Evolutionary conservation across 2,113 vertebrate species (phyloP), one percentile per base, ranked within the genome.

Genomic region (Suncus etruscus): DNA sequence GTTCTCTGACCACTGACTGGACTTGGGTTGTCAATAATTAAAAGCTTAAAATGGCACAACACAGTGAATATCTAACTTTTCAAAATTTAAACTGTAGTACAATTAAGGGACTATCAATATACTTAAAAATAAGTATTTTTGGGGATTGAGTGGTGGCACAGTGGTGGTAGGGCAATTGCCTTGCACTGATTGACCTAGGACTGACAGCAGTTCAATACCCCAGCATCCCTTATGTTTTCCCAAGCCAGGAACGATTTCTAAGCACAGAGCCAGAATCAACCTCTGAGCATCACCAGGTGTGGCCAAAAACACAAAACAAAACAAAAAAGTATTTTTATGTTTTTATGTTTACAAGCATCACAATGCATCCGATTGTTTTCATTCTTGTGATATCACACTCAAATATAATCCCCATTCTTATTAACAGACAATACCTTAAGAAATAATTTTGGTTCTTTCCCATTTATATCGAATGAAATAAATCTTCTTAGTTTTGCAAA

Each of bases 61-160:
- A 15, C 80, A 22, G 3, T 16, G 78, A 86, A 66, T 20, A 74
- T 65, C 3, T 32, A 31, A 50, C 69, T 76, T 80, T 75, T 80
- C 31, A 77, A 22, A 48, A 73, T 87, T 77, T 45, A 70, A 83
- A 47, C 6, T 70, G n/a, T 74, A 75, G 70, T 11, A 29, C 69
- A 91, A 89, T 69, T n/a, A 78, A 75, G 1, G 54, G 4, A 61
- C 70, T 25, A n/a, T 1, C 8, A 66, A 54, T 5, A 54, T 45
- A 11, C 66, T 75, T 82, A 77, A 45, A 54, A 51, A 61, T 92
- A 22, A 66, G 31, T 47, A 74, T 75, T 83, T 47, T 87, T 65
- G 84, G n/a, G 11, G 63, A 3, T 5, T 39, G 5, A 39, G 39
- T 5, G 5, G 5, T 39, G 39, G 39, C 39, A 39, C 39, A 39